Evolutionary conservation across 2,888 invertebrate species (phyloP), one percentile per base, ranked within the genome.

Genomic region (Timema podura): DNA sequence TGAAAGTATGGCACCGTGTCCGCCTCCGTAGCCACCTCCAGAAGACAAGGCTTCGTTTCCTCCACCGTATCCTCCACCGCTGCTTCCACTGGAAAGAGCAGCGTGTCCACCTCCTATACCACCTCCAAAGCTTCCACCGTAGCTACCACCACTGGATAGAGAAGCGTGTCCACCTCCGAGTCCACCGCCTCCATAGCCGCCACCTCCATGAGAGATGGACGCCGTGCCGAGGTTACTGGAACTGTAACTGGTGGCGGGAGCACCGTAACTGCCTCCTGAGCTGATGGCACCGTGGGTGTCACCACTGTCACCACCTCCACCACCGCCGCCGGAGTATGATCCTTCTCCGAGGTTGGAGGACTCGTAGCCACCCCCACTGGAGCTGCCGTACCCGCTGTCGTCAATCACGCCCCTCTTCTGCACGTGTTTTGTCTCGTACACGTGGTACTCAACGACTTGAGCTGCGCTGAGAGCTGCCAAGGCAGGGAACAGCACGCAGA

Each of bases 321-420:
- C 5, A 11, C 65, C 65, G 64, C 69, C 69, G 47, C 66, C 59
- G 16, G 59, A n/a, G n/a, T n/a, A n/a, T n/a, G n/a, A n/a, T n/a
- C n/a, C n/a, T n/a, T n/a, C n/a, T n/a, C n/a, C n/a, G n/a, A n/a
- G n/a, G n/a, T n/a, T n/a, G n/a, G n/a, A 59, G 64, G 68, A 64
- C 47, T 61, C 69, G 65, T 69, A 70, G 64, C 70, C 67, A 44
- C 68, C 70, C 5, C 51, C 67, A 16, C 49, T 54, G 51, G 47
- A 54, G 10, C 48, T 57, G 11, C 57, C 54, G 48, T 65, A 45
- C 13, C 64, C 61, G 0, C 46, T 45, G 8, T 48, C 16, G 15
- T 64, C 68, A 8, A n/a, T 16, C 6, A 16, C 46, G 45, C 47
- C 9, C 3, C 57, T 5, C 47, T 54, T 59, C 59, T 59, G 9